These are phyloP conservation scores for Panorpa germanica DNA, from an alignment of 2,888 invertebrate species.

Conservation along the genomic window DNA sequence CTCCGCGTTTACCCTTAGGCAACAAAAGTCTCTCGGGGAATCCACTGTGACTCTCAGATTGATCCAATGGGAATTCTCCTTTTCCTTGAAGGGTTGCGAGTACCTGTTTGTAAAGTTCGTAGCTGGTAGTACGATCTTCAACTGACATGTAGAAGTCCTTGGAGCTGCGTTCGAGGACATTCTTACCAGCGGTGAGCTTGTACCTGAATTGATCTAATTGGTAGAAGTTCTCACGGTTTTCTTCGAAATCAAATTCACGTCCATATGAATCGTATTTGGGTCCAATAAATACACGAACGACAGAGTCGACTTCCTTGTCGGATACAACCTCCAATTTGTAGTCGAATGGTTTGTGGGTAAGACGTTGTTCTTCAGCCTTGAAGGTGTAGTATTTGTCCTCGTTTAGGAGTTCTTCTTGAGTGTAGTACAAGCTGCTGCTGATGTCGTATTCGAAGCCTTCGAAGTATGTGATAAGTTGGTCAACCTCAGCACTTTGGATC, in stretches of 20 bases:
- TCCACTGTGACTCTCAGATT: constrained; percentile 30
- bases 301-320: constrained; percentile 35
- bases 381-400: constrained; percentile 25
- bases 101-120: constrained; percentile 27
- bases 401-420: too few species aligned
- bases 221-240: constrained; percentile 41
- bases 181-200: constrained; percentile 34
- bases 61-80: constrained; percentile 27
- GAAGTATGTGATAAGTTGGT: constrained; percentile 47
- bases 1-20: constrained; percentile 41
- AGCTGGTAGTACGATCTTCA: constrained; percentile 33
- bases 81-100: constrained; percentile 27
- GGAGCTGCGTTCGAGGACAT: constrained; percentile 34
- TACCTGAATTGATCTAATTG: constrained; percentile 45
- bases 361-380: constrained; percentile 36
- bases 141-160: constrained; percentile 43
- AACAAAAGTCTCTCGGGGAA: constrained; percentile 41
- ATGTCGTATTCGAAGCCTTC: constrained; percentile 47
- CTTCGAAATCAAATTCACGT: constrained; percentile 30
- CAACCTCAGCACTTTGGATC: constrained; percentile 38
- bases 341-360: constrained; percentile 45
- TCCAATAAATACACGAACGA: constrained; percentile 49
- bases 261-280: constrained; percentile 43
- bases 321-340: constrained; percentile 34
- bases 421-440: constrained; percentile 36